Percentiles rank a stretch among this genome's conserved stretches.
Conservation (phyloP, 2,797 vertebrate species). For the Bradypus variegatus region DNA sequence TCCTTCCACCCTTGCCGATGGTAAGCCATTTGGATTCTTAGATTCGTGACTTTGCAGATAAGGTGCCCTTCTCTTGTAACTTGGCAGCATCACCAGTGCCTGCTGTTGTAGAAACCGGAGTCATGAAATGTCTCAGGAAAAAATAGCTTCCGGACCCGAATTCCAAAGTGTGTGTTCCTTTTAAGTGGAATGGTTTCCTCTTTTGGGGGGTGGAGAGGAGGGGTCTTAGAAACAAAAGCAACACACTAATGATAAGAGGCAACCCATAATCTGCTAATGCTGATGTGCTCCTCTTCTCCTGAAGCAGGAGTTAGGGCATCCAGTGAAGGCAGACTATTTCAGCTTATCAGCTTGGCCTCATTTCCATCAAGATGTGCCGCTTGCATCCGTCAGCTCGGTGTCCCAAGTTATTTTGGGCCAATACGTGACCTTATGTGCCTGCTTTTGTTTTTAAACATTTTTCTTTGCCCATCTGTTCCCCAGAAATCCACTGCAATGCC, state of each 20-base stretch:
- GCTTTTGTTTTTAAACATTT: conserved; percentile 48
- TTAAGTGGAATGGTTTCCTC: background rate
- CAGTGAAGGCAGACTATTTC: background rate
- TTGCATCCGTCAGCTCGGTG: background rate
- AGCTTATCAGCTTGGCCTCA: conserved; percentile 7
- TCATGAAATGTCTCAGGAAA: conserved; percentile 37
- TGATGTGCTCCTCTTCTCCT: background rate
- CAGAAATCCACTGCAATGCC: background rate
- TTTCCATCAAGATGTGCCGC: conserved; percentile 31
- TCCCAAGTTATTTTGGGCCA: conserved; percentile 44
- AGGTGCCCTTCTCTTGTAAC: conserved; percentile 27
- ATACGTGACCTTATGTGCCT: conserved; percentile 46
- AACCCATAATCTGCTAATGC: background rate
- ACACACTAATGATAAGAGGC: rapidly evolving
- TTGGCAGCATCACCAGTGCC: background rate
- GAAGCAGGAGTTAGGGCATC: background rate
- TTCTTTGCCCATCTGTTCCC: background rate
- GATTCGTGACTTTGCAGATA: conserved; percentile 48
- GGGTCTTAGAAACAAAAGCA: background rate
- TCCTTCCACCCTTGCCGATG: background rate
- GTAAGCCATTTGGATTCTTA: background rate
- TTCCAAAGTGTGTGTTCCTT: background rate
- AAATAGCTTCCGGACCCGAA: conserved; percentile 32
- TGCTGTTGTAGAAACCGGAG: conserved; percentile 44
- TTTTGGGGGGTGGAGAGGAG: background rate